phyloP scores from a whole-genome alignment of 2,888 invertebrate genomes.

The Apamea sordens region DNA sequence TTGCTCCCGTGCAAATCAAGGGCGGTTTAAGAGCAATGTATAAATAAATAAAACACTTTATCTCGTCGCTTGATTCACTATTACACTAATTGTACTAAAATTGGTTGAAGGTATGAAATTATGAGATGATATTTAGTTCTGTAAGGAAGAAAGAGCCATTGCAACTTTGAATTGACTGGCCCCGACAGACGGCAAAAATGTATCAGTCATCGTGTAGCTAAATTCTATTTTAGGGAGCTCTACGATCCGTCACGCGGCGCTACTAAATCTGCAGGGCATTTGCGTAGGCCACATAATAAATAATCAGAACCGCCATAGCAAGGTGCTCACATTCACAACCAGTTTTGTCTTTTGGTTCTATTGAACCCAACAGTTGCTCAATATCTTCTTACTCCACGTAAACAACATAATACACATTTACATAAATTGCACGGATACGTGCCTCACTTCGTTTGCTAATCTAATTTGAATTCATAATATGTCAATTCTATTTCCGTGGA shows the following conservation, averaged over 20 bases:
- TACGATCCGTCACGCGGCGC: no score
- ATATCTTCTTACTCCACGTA: constrained; percentile 13
- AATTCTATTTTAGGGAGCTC: background rate
- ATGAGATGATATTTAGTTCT: background rate
- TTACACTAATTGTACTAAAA: background rate
- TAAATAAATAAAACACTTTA: background rate
- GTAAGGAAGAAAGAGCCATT: background rate
- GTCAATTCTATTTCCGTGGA: constrained; percentile 4
- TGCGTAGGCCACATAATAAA: background rate
- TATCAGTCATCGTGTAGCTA: background rate
- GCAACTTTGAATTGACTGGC: background rate
- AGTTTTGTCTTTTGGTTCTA: background rate
- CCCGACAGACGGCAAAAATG: background rate
- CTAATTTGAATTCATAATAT: constrained; percentile 22
- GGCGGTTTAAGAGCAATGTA: background rate
- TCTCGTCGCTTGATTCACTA: background rate
- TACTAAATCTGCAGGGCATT: background rate
- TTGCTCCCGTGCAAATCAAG: background rate
- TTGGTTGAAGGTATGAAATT: background rate
- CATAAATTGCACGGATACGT: constrained; percentile 25
- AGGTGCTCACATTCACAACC: background rate
- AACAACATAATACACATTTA: constrained; percentile 21
- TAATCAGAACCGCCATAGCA: background rate
- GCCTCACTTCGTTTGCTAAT: constrained; percentile 21
- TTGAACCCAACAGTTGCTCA: background rate